Evolutionary conservation across 2,888 invertebrate genomes (phyloP), one percentile per base, ranked within the genome.

Genomic region (Aphrophora alni): DNA sequence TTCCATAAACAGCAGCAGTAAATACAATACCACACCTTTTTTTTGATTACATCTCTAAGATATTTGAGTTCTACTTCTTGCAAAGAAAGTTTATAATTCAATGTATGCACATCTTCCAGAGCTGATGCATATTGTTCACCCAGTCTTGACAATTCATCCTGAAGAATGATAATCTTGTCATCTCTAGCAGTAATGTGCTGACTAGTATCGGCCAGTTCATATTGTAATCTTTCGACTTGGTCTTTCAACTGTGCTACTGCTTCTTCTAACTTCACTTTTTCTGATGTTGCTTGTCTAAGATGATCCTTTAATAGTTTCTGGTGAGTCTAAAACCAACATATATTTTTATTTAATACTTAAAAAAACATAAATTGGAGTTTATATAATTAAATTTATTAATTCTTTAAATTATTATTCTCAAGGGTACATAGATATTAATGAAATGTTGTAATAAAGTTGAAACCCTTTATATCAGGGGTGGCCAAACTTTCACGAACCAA

Each of bases 21-120:
- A n/a, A n/a, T n/a, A n/a, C n/a, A n/a, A n/a, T n/a, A n/a, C n/a
- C 59, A 21, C n/a, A 21, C 21, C 5, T 14, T 7, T 4, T 59
- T 59, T 21, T 44, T 44, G 8, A 59, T 7, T 59, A 2, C n/a
- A 21, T 86, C 84, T 59, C 86, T 84, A 10, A 87, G 82, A 75
- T 87, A 86, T 71, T 84, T 82, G 51, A 87, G 81, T 82, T 87
- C 87, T 72, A 86, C 85, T 44, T 87, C 86, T 51, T 85, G 85
- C 80, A 84, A 85, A 14, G 83, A 84, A 17, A 86, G 83, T 70
- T 84, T 82, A 28, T 86, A 83, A 68, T 85, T 84, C 21, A 85
- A 84, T 25, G 80, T 81, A 76, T 86, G 85, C 14, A 85, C 80
- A 75, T 85, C 86, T 73, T 86, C 86, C 59, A 86, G 83, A n/a